Evolutionary conservation across 1,140 invertebrate species (phyloP).

Genomic region (Wasmannia auropunctata): DNA sequence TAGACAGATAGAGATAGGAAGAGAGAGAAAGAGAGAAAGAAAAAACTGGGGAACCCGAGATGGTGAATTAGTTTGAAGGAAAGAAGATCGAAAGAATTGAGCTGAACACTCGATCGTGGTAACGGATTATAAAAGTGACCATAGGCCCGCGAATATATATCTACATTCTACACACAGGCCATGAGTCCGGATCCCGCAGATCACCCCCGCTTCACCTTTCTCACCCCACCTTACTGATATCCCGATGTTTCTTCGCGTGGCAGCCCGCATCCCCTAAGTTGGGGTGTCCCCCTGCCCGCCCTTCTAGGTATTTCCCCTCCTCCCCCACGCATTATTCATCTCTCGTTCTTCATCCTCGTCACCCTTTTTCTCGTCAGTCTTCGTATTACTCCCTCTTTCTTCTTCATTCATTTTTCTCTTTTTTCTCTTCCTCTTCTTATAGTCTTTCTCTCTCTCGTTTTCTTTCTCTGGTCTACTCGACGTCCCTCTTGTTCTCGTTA

Average conservation of each 20-base stretch:
- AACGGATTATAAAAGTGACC: slow-evolving; percentile 79
- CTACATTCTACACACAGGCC: slow-evolving; percentile 53
- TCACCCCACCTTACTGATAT: slow-evolving; percentile 47
- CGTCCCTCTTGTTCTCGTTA: slow-evolving; percentile 29
- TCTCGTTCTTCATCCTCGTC: slow-evolving; percentile 74
- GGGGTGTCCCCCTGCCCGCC: slow-evolving; percentile 27
- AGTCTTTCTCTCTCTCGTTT: slow-evolving; percentile 51
- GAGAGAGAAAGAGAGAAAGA: slow-evolving; percentile 54
- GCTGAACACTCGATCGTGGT: slow-evolving; percentile 74
- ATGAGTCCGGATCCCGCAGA: slow-evolving; percentile 62
- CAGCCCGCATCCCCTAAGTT: slow-evolving; percentile 20
- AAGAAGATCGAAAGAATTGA: slow-evolving; percentile 25
- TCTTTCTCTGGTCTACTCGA: slow-evolving; percentile 59
- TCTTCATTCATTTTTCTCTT: slow-evolving; percentile 56
- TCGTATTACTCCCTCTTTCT: slow-evolving; percentile 36
- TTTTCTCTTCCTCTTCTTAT: not conserved
- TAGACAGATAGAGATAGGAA: slow-evolving; percentile 38
- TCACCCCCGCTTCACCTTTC: slow-evolving; percentile 42
- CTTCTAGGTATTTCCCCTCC: slow-evolving; percentile 63
- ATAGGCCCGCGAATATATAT: slow-evolving; percentile 68
- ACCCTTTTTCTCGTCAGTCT: slow-evolving; percentile 57
- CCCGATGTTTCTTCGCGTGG: slow-evolving; percentile 11
- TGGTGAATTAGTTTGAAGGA: slow-evolving; percentile 4
- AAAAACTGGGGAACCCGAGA: slow-evolving; percentile 49
- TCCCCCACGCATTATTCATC: slow-evolving; percentile 83